Evolutionary conservation across 2,113 vertebrate species (phyloP).

Genomic region (Gadus macrocephalus): DNA sequence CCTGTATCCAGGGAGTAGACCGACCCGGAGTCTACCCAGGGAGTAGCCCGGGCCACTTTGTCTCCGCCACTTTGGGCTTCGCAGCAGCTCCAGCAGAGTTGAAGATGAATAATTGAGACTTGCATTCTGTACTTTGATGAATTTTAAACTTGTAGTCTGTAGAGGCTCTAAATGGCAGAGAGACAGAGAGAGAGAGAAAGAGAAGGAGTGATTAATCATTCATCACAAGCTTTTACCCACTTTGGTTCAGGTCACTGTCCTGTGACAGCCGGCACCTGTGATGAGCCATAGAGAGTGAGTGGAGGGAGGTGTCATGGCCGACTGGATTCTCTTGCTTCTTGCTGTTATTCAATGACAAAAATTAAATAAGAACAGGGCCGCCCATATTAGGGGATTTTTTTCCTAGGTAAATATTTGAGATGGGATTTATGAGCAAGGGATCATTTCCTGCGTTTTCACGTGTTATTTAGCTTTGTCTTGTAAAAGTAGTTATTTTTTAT

Average conservation of each 20-base stretch:
- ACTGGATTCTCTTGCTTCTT: conserved; percentile 37
- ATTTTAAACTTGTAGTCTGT: conserved; percentile 72
- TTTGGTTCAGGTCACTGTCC: conserved; percentile 69
- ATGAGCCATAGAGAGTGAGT: conserved; percentile 17
- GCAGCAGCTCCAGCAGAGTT: conserved; percentile 44
- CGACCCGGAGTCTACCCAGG: conserved; percentile 27
- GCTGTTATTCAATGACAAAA: background rate
- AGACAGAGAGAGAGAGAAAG: conserved; percentile 11
- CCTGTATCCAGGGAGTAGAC: background rate
- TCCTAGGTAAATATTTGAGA: conserved; percentile 26
- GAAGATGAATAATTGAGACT: conserved; percentile 72
- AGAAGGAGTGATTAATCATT: conserved; percentile 65
- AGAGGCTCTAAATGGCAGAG: conserved; percentile 71
- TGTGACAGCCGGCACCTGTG: conserved; percentile 26
- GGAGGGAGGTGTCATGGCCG: conserved; percentile 25
- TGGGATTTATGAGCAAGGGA: background rate
- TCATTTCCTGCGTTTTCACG: background rate
- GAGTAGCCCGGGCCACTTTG: conserved; percentile 60
- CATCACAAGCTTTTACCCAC: conserved; percentile 70
- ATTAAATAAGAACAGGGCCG: background rate
- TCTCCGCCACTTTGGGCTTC: conserved; percentile 37
- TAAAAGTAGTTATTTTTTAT: background rate
- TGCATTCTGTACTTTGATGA: conserved; percentile 72
- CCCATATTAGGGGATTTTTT: background rate
- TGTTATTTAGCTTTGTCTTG: background rate